A percentile compares a stretch with the other conserved stretches of the same genome.
phyloP scores from a whole-genome alignment of 1,140 invertebrate genomes.

The Macrobrachium nipponense region DNA sequence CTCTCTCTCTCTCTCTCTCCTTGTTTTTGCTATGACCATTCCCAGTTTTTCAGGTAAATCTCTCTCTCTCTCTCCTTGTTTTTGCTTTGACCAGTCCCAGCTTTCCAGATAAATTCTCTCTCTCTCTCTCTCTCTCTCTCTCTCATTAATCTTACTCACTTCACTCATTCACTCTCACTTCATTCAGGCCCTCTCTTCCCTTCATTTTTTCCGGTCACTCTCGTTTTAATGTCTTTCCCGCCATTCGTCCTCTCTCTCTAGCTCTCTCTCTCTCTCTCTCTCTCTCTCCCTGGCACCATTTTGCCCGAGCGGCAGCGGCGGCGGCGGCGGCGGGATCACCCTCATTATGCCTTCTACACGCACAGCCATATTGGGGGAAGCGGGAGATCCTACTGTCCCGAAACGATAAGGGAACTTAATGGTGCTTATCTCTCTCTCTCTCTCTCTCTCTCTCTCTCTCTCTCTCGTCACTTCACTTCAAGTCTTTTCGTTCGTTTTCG shows the following conservation, averaged over 20 bases:
- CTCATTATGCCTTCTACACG: too few relatives aligned
- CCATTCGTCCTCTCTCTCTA: too few relatives aligned
- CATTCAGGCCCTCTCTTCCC: not conserved
- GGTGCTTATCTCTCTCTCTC: not conserved
- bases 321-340: not conserved
- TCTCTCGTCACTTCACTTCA: not conserved
- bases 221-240: not conserved
- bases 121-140: not conserved
- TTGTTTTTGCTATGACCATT: too few relatives aligned
- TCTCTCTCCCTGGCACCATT: not conserved
- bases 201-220: not conserved
- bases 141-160: not conserved
- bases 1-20: too few relatives aligned
- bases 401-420: too few relatives aligned
- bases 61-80: not conserved
- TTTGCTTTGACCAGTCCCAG: too few relatives aligned
- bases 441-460: conserved; percentile 1
- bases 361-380: too few relatives aligned
- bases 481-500: not conserved
- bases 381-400: too few relatives aligned
- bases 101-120: not conserved
- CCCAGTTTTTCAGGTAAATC: not conserved
- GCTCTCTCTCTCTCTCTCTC: not conserved
- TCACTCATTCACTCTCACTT: not conserved
- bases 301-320: not conserved